phyloP scores from a whole-genome alignment of 2,797 vertebrate species.

The Thripadectes ignobilis region DNA sequence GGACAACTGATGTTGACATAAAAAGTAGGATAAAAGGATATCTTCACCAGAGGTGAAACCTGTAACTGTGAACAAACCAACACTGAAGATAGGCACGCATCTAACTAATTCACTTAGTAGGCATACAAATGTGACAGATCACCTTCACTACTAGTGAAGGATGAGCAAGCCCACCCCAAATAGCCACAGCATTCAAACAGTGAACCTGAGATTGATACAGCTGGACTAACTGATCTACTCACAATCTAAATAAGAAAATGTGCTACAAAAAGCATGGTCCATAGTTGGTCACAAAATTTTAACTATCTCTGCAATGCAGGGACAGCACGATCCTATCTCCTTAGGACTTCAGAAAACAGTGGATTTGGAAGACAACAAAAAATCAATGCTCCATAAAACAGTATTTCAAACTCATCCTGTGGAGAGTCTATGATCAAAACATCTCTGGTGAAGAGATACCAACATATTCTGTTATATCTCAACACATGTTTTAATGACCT shows the following conservation, averaged over 20 bases:
- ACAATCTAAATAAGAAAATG: background rate
- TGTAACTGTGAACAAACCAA: background rate
- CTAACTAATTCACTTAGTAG: background rate
- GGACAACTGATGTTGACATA: background rate
- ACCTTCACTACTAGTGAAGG: background rate
- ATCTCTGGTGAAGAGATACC: background rate
- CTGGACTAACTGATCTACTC: background rate
- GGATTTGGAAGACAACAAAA: background rate
- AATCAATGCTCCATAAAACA: background rate
- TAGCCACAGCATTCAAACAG: background rate
- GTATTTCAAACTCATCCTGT: background rate
- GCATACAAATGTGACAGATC: background rate
- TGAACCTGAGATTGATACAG: background rate
- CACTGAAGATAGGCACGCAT: background rate
- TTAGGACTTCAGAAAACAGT: background rate
- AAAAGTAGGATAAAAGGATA: background rate
- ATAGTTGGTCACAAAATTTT: background rate
- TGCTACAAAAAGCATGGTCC: background rate
- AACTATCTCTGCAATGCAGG: background rate
- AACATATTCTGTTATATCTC: background rate
- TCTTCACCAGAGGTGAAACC: background rate
- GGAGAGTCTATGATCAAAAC: background rate
- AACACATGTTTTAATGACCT: background rate
- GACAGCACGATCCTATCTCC: background rate
- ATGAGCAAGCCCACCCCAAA: background rate